phyloP scores from a whole-genome alignment of 2,113 vertebrate species.

The Crypturellus undulatus region DNA sequence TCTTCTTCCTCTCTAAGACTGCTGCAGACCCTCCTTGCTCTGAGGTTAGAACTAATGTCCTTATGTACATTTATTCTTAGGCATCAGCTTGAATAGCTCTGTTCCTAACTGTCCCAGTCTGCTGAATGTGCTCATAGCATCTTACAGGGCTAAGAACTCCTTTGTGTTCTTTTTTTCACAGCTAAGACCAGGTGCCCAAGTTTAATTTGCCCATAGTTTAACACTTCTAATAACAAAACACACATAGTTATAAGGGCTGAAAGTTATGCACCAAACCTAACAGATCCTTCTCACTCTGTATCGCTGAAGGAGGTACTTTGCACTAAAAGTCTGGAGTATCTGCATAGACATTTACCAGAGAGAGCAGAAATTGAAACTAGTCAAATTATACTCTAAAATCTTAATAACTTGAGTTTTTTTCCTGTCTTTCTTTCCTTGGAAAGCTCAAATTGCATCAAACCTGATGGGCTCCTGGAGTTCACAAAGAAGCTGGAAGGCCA shows the following conservation, averaged over 20 bases:
- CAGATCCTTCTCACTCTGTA: fast-evolving
- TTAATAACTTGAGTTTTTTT: background rate
- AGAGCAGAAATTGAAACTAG: background rate
- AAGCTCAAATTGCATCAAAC: conserved; percentile 92
- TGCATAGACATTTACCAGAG: background rate
- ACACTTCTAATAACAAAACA: background rate
- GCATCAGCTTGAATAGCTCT: background rate
- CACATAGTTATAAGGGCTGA: no score
- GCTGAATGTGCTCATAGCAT: background rate
- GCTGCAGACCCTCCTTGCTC: background rate
- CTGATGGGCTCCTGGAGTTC: conserved; percentile 89
- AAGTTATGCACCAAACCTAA: background rate
- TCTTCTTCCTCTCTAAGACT: background rate
- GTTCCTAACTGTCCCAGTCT: background rate
- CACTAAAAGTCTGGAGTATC: background rate
- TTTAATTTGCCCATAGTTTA: background rate
- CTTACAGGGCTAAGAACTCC: background rate
- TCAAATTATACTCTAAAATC: background rate
- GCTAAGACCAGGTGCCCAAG: background rate
- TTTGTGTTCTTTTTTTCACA: background rate
- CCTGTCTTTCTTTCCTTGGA: background rate
- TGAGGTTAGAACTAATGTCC: background rate
- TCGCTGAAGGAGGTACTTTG: background rate
- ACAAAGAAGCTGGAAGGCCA: conserved; percentile 76
- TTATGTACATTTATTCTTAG: background rate